These are phyloP conservation scores for Myoxocephalus aenaeus DNA, from an alignment of 2,797 vertebrate species.

Conservation along the genomic window DNA sequence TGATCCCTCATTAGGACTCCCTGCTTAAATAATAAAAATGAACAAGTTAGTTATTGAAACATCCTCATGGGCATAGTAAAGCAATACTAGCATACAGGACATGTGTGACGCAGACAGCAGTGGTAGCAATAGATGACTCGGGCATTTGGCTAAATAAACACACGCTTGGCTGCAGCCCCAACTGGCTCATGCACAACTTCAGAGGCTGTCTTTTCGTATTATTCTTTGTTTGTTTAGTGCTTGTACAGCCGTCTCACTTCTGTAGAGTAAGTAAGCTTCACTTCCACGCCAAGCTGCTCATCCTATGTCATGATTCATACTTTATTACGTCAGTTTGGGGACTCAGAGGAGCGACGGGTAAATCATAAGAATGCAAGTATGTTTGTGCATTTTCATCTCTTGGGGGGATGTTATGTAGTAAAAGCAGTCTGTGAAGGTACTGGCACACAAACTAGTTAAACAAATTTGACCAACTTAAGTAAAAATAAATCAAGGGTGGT, in stretches of 20 bases:
- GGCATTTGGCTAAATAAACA: slow-evolving; percentile 62
- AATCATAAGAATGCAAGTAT: slow-evolving; percentile 11
- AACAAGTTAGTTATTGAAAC: background rate
- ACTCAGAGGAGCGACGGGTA: slow-evolving; percentile 38
- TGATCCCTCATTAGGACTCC: slow-evolving; percentile 51
- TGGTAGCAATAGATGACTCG: slow-evolving; percentile 40
- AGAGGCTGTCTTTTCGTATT: slow-evolving; percentile 63
- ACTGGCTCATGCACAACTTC: slow-evolving; percentile 51
- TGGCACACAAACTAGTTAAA: background rate
- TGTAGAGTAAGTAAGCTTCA: slow-evolving; percentile 51
- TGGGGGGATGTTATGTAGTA: slow-evolving; percentile 14
- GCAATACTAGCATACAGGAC: background rate
- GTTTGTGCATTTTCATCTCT: slow-evolving; percentile 28
- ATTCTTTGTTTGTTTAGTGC: slow-evolving; percentile 45
- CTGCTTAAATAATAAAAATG: slow-evolving; percentile 1
- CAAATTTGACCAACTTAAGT: background rate
- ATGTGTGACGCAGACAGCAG: slow-evolving; percentile 17
- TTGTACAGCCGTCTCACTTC: slow-evolving; percentile 48
- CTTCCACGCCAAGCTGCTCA: slow-evolving; percentile 30
- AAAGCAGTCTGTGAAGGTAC: slow-evolving; percentile 27
- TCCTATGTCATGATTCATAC: slow-evolving; percentile 45
- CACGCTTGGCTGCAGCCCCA: slow-evolving; percentile 65
- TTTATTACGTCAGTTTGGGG: slow-evolving; percentile 27
- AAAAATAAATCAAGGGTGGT: background rate
- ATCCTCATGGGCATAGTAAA: slow-evolving; percentile 14